Evolutionary conservation across 2,113 vertebrate genomes (phyloP).

Genomic region (Albula glossodonta): DNA sequence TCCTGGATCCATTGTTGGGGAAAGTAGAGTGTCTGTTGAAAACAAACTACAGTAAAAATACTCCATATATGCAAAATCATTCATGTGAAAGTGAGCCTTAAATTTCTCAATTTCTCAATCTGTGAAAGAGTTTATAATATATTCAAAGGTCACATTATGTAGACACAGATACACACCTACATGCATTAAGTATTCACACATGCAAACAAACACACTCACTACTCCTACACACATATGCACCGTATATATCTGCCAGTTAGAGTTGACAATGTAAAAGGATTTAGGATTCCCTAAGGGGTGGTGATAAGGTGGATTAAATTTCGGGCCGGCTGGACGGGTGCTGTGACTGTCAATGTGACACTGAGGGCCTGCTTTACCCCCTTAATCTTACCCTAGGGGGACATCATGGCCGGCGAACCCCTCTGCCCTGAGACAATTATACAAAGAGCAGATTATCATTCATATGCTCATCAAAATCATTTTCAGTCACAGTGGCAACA

Average conservation of each 20-base stretch:
- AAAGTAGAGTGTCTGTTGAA: background rate
- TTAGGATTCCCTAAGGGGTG: slow-evolving; percentile 72
- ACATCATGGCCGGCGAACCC: slow-evolving; percentile 67
- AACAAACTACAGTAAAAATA: background rate
- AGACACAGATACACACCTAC: background rate
- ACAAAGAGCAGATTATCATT: slow-evolving; percentile 78
- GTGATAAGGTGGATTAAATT: slow-evolving; percentile 18
- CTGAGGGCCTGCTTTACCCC: slow-evolving; percentile 65
- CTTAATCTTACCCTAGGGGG: slow-evolving; percentile 72
- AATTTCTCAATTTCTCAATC: too few relatives aligned
- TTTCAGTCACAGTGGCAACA: slow-evolving; percentile 69
- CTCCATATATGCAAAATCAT: too few relatives aligned
- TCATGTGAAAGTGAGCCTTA: too few relatives aligned
- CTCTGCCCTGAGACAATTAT: slow-evolving; percentile 61
- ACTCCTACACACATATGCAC: slow-evolving; percentile 73
- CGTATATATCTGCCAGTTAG: slow-evolving; percentile 73
- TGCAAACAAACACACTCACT: slow-evolving; percentile 23
- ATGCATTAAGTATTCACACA: background rate
- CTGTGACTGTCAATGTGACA: slow-evolving; percentile 73
- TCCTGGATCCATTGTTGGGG: background rate
- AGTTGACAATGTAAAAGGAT: slow-evolving; percentile 79
- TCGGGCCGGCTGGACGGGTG: slow-evolving; percentile 65
- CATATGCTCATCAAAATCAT: slow-evolving; percentile 69
- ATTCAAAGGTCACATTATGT: background rate
- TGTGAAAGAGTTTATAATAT: background rate